Base-by-base conservation (phyloP, 2,797 vertebrate species). In the Gymnothorax javanicus region DNA sequence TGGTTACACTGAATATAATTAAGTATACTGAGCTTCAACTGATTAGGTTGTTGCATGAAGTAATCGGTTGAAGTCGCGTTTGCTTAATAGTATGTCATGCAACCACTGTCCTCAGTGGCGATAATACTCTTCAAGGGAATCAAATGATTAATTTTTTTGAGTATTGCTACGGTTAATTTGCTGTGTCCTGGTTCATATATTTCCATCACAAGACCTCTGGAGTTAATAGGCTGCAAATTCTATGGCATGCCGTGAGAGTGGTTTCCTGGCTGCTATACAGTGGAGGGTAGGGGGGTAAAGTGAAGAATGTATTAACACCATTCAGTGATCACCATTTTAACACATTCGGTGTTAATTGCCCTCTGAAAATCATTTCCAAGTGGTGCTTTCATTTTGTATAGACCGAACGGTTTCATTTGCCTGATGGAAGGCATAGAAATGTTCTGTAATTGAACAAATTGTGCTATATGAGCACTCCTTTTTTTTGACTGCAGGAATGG, bases 191-290 rank as follows among this genome's bases (percentile, higher is more conserved):
- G 82, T 58, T 88, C 85, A 82, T 89, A 75, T 87, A 85, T 89
- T 90, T 91, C 89, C 85, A 27, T 86, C 88, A 87, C 89, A 67
- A 84, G 85, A 71, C 85, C 86, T 88, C 86, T 88, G 89, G 89
- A 73, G 83, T 91, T 86, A 71, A 59, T 54, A 15, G 57, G 64
- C 82, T 89, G 84, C 69, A 92, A 91, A 93, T 94, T 89, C 85
- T 83, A 71, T 54, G 69, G n/a, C 64, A 12, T 52, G 83, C 64
- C 4, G 75, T 87, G 85, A 88, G 87, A 71, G 73, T 87, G 85
- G 25, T 62, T 33, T 83, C 13, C n/a, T 81, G 59, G 62, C 27
- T 85, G 81, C 88, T 90, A 81, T 85, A 86, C 85, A 82, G 79
- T 59, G 77, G n/a, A n/a, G 85, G 85, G 59, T 83, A 86, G 88